These are phyloP conservation scores for Acromyrmex charruanus DNA, from an alignment of 1,140 invertebrate species.

Conservation along the genomic window DNA sequence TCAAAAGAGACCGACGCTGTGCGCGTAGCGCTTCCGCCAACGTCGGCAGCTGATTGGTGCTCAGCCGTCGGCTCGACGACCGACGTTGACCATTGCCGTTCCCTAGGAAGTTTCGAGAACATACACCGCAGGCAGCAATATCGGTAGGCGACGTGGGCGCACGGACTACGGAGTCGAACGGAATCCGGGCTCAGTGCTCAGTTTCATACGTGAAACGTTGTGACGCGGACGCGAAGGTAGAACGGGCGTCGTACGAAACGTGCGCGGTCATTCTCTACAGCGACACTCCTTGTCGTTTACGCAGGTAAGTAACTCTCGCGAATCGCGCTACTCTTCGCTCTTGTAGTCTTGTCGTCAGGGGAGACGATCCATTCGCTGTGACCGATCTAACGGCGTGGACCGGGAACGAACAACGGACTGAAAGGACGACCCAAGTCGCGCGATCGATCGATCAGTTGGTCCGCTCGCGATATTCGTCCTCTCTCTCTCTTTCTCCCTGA, in stretches of 20 bases:
- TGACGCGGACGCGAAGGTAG: constrained; percentile 6
- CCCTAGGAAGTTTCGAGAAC: constrained; percentile 76
- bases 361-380: background rate
- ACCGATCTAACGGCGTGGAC: background rate
- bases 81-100: constrained; percentile 61
- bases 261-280: constrained; percentile 60
- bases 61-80: background rate
- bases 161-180: background rate
- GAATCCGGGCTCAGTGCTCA: background rate
- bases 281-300: constrained; percentile 48
- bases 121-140: constrained; percentile 49
- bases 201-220: constrained; percentile 68
- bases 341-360: background rate
- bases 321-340: background rate
- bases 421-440: constrained; percentile 32
- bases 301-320: constrained; percentile 59
- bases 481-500: background rate
- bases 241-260: constrained; percentile 34
- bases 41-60: constrained; percentile 67
- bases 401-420: background rate
- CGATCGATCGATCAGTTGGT: constrained; percentile 57
- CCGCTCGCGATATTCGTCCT: constrained; percentile 25
- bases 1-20: constrained; percentile 50
- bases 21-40: constrained; percentile 30
- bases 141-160: constrained; percentile 63